These are phyloP conservation scores for Chaenogobius annularis DNA, from an alignment of 2,113 vertebrate genomes.

Conservation along the genomic window DNA sequence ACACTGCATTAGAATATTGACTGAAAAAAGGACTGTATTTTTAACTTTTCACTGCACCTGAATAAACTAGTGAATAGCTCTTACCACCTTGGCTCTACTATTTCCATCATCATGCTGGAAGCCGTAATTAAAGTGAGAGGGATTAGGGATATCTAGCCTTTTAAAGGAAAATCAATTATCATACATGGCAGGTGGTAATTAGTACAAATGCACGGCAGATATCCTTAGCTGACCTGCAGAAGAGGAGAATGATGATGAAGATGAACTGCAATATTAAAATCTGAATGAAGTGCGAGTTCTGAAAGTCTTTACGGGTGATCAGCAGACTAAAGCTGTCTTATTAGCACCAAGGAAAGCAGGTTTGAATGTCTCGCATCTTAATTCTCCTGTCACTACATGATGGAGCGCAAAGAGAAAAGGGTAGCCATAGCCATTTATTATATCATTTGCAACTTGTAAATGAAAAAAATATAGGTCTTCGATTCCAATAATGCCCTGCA, in stretches of 20 bases:
- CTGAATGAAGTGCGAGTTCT: background rate
- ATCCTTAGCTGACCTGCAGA: slow-evolving; percentile 53
- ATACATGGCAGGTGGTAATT: slow-evolving; percentile 58
- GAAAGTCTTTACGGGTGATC: background rate
- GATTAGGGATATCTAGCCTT: slow-evolving; percentile 67
- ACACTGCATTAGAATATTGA: background rate
- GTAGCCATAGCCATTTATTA: too few relatives aligned
- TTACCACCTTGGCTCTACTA: slow-evolving; percentile 68
- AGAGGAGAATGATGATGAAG: slow-evolving; percentile 8
- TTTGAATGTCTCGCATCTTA: slow-evolving; percentile 5
- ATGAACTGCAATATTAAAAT: slow-evolving; percentile 3
- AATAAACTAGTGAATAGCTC: slow-evolving; percentile 58
- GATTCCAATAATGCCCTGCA: too few relatives aligned
- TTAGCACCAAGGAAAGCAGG: background rate
- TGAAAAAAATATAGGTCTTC: too few relatives aligned
- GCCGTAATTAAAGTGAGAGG: slow-evolving; percentile 69
- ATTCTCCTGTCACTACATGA: background rate
- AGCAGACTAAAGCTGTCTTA: background rate
- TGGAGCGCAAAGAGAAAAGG: background rate
- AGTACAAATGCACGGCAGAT: slow-evolving; percentile 56
- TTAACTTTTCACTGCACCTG: slow-evolving; percentile 19
- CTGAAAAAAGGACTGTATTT: background rate
- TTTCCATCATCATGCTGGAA: slow-evolving; percentile 66
- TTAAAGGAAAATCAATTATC: slow-evolving; percentile 66
- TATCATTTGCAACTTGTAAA: too few relatives aligned